Evolutionary conservation across 1,140 invertebrate genomes (phyloP).

Genomic region (Sycobia sp.): DNA sequence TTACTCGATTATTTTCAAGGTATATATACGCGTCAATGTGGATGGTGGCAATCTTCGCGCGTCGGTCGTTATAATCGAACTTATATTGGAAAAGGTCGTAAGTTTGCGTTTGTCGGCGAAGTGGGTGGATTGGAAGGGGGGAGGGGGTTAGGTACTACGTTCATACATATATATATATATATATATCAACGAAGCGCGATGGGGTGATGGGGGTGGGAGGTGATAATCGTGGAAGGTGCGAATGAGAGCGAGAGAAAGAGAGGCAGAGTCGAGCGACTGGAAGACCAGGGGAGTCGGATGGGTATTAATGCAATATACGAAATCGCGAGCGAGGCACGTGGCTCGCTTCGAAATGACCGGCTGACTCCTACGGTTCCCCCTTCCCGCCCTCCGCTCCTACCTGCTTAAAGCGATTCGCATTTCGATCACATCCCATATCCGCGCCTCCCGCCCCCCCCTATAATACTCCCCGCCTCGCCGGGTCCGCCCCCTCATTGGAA

Average conservation of each 20-base stretch:
- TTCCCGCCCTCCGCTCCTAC: no score
- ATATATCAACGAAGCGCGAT: constrained; percentile 11
- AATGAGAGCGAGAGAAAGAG: not conserved
- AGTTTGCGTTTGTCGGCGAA: constrained; percentile 5
- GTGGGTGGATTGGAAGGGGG: no score
- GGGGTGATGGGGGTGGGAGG: no score
- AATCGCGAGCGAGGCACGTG: constrained; percentile 41
- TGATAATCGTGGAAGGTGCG: not conserved
- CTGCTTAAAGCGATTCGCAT: constrained; percentile 42
- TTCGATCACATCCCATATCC: constrained; percentile 39
- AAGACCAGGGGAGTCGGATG: not conserved
- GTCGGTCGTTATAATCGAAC: constrained; percentile 37
- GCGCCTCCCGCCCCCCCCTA: not conserved
- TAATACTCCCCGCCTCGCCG: not conserved
- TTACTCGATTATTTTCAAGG: no score
- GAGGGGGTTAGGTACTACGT: no score
- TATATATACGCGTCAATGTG: not conserved
- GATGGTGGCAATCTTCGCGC: constrained; percentile 22
- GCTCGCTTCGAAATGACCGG: constrained; percentile 39
- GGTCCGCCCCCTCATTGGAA: not conserved
- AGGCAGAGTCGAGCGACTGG: not conserved
- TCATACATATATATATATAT: no score
- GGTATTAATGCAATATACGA: constrained; percentile 46
- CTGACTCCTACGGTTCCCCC: constrained; percentile 40
- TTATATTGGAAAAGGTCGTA: constrained; percentile 27